Percentiles rank a stretch among this genome's conserved stretches.
Evolutionary conservation across 2,797 vertebrate genomes (phyloP).

Genomic region (Platyrinchus mystaceus): DNA sequence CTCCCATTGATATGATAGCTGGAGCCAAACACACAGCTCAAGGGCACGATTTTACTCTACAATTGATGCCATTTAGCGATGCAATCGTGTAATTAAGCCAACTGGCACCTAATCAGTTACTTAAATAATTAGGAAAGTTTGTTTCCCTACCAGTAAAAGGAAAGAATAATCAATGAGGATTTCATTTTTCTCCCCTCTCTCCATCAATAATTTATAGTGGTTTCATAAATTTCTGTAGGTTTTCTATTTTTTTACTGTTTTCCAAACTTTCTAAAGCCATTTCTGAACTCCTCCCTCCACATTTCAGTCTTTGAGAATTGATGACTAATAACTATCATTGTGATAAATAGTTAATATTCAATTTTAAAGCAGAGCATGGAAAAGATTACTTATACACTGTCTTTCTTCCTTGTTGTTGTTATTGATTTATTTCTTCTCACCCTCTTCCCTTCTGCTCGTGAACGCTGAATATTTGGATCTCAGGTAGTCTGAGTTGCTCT

Average conservation of each 20-base stretch:
- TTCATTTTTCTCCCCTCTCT: background rate
- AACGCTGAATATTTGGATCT: background rate
- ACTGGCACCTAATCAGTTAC: background rate
- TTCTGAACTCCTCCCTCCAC: background rate
- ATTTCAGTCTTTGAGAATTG: background rate
- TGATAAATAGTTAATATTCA: slow-evolving; percentile 31
- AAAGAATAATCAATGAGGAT: background rate
- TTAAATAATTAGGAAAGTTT: background rate
- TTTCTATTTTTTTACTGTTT: background rate
- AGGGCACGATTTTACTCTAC: background rate
- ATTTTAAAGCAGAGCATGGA: background rate
- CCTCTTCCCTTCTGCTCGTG: background rate
- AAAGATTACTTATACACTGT: background rate
- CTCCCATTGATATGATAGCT: accelerated
- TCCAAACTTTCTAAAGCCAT: background rate
- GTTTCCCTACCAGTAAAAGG: background rate
- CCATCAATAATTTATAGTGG: background rate
- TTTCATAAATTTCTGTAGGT: background rate
- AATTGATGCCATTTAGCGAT: background rate
- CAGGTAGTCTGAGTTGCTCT: background rate
- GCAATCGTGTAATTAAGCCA: background rate
- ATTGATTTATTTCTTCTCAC: background rate
- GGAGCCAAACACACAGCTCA: background rate
- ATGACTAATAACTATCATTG: background rate
- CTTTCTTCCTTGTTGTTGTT: background rate